These are phyloP conservation scores for Odocoileus virginianus DNA, from an alignment of 2,113 vertebrate species.

Conservation along the genomic window DNA sequence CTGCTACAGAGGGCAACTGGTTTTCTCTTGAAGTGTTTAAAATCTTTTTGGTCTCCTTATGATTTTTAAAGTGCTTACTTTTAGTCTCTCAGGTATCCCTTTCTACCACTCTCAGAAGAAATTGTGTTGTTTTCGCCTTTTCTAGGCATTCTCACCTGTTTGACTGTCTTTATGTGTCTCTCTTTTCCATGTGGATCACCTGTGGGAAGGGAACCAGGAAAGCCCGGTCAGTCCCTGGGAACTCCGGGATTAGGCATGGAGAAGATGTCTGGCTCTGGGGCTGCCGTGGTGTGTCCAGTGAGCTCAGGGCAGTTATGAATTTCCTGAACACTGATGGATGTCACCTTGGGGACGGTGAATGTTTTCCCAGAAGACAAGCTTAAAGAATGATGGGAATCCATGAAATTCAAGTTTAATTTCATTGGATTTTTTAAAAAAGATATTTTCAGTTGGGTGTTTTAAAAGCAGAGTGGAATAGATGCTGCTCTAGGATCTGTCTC, in stretches of 20 bases:
- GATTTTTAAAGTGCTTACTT: background rate
- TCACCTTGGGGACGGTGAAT: background rate
- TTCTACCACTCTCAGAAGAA: background rate
- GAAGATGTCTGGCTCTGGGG: background rate
- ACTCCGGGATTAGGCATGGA: rapidly evolving
- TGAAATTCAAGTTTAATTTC: background rate
- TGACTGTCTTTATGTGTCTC: background rate
- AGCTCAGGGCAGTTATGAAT: background rate
- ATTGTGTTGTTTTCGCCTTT: background rate
- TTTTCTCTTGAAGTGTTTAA: background rate
- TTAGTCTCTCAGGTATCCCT: background rate
- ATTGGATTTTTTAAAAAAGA: background rate
- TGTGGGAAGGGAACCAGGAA: background rate
- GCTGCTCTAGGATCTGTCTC: background rate
- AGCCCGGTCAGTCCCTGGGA: background rate
- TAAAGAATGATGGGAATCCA: background rate
- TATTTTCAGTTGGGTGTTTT: background rate
- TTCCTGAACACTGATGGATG: background rate
- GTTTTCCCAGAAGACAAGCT: background rate
- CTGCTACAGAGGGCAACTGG: background rate
- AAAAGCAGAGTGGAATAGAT: background rate
- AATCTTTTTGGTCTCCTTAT: background rate
- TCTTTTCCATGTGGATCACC: background rate
- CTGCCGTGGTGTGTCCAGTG: background rate
- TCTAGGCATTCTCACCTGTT: background rate